Conservation (phyloP, 2,797 vertebrate species). For the Melopsittacus undulatus region DNA sequence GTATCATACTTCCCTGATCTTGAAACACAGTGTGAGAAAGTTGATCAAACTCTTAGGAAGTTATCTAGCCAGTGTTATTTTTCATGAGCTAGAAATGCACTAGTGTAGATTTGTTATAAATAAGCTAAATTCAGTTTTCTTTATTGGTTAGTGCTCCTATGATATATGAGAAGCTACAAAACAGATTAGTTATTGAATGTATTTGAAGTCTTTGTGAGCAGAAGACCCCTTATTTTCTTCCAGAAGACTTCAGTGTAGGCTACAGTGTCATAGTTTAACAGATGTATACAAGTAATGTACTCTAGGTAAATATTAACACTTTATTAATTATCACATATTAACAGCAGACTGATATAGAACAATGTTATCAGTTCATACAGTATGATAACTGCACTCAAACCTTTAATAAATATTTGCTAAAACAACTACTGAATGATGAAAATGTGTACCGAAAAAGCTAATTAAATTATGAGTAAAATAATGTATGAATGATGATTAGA, state of each 20-base stretch:
- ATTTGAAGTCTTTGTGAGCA: background rate
- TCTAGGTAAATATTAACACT: background rate
- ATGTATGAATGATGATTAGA: background rate
- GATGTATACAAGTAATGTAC: background rate
- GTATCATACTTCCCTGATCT: constrained; percentile 59
- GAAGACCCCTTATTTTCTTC: background rate
- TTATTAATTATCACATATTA: background rate
- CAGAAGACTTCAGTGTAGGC: background rate
- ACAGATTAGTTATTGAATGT: background rate
- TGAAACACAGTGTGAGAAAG: constrained; percentile 28
- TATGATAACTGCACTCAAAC: background rate
- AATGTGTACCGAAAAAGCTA: background rate
- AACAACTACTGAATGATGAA: constrained; percentile 5
- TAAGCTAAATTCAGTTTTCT: background rate
- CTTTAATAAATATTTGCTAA: constrained; percentile 13
- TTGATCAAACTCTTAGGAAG: background rate
- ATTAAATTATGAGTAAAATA: constrained; percentile 26
- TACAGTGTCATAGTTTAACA: background rate
- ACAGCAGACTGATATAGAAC: background rate
- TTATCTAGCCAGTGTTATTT: background rate
- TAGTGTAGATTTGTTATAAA: background rate
- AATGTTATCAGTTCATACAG: background rate
- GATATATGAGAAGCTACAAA: background rate
- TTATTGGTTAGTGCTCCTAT: background rate
- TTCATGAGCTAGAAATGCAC: background rate